These are phyloP conservation scores for Sthenelais limicola DNA, from an alignment of 2,888 invertebrate genomes.

Conservation along the genomic window DNA sequence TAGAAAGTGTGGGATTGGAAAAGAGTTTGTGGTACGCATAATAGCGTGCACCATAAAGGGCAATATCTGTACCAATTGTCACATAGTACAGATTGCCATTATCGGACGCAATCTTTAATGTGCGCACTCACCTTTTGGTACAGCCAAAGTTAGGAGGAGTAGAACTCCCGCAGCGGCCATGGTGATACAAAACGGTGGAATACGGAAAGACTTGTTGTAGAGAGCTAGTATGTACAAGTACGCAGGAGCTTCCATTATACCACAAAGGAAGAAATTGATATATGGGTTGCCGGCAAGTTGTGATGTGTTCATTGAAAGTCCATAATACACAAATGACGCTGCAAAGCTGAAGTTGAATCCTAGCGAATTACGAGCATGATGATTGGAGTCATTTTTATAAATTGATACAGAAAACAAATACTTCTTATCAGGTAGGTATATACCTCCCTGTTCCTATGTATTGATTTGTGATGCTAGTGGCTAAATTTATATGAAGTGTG, in stretches of 20 bases:
- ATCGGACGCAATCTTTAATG: neutral
- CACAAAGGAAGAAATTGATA: constrained; percentile 45
- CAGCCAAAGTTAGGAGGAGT: neutral
- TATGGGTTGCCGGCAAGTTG: constrained; percentile 43
- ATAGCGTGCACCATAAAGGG: too few relatives aligned
- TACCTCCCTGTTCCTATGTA: too few relatives aligned
- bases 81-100: too few relatives aligned
- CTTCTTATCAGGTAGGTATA: too few relatives aligned
- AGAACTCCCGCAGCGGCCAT: neutral
- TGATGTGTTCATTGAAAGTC: constrained; percentile 38
- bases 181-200: neutral
- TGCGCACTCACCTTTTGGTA: constrained; percentile 5
- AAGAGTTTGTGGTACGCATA: too few relatives aligned
- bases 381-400: too few relatives aligned
- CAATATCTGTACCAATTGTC: too few relatives aligned
- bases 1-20: too few relatives aligned
- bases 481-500: too few relatives aligned
- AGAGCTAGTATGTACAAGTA: constrained; percentile 3
- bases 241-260: constrained; percentile 41
- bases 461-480: too few relatives aligned
- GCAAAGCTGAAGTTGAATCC: constrained; percentile 29
- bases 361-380: neutral
- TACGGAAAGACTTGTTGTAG: neutral
- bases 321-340: constrained; percentile 40
- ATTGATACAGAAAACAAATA: too few relatives aligned